These are phyloP conservation scores for Dyspetes luteomarginatus DNA, from an alignment of 2,888 invertebrate species.

Conservation along the genomic window DNA sequence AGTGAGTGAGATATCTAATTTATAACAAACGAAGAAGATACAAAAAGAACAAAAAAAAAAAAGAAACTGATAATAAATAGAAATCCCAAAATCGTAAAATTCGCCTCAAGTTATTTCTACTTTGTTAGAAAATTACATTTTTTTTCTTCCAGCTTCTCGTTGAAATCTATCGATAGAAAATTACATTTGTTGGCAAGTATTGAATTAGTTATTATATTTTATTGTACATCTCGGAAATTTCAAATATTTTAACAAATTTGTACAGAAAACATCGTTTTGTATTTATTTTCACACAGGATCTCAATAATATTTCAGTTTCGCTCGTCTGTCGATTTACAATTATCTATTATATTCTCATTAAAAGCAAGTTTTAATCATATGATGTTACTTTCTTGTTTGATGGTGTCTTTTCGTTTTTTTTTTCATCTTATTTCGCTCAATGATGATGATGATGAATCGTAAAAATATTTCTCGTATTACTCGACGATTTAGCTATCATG, in stretches of 20 bases:
- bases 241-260: constrained; percentile 66
- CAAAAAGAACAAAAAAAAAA: constrained; percentile 53
- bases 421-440: not conserved
- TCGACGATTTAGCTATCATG: not conserved
- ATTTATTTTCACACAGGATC: constrained; percentile 23
- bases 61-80: constrained; percentile 68
- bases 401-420: constrained; percentile 18
- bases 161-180: too few species aligned
- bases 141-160: too few species aligned
- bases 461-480: constrained; percentile 38
- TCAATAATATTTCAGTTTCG: constrained; percentile 1
- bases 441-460: constrained; percentile 20
- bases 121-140: too few species aligned
- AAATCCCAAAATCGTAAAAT: constrained; percentile 60
- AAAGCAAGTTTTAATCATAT: constrained; percentile 41
- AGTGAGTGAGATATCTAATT: constrained; percentile 77
- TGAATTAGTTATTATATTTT: constrained; percentile 53
- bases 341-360: constrained; percentile 38
- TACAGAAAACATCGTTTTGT: constrained; percentile 57
- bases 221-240: constrained; percentile 64
- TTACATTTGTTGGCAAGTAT: too few species aligned
- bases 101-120: constrained; percentile 25
- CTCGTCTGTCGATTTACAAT: constrained; percentile 34
- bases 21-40: constrained; percentile 68
- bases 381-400: constrained; percentile 58